phyloP scores from a whole-genome alignment of 2,113 vertebrate genomes.

The Dascyllus trimaculatus region DNA sequence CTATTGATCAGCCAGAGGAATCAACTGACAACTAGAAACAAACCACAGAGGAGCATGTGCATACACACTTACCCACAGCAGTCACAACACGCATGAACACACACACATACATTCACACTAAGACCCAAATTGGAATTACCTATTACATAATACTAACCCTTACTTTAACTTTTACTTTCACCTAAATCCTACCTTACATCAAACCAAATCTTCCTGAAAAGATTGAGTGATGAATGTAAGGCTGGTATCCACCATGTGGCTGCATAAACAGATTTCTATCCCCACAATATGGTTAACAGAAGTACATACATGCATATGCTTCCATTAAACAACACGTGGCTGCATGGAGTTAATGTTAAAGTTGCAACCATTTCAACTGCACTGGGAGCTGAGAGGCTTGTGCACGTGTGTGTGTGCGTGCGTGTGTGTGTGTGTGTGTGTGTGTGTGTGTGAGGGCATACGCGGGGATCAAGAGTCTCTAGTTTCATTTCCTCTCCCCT shows the following conservation, averaged over 20 bases:
- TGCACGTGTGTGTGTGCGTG: background rate
- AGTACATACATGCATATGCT: no score
- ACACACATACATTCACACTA: slow-evolving; percentile 5
- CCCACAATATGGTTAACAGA: no score
- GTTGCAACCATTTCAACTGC: slow-evolving; percentile 18
- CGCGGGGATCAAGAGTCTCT: slow-evolving; percentile 61
- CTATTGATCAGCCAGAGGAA: slow-evolving; percentile 75
- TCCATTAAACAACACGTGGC: no score
- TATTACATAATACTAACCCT: no score
- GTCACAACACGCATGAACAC: background rate
- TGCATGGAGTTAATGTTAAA: background rate
- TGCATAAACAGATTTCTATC: no score
- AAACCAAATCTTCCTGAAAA: no score
- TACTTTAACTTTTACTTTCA: no score
- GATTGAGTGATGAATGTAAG: no score
- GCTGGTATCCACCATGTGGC: no score
- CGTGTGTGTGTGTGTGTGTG: background rate
- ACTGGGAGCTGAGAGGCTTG: background rate
- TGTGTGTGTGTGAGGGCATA: slow-evolving; percentile 21
- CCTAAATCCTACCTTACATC: no score
- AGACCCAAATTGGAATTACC: no score
- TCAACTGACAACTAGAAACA: slow-evolving; percentile 56
- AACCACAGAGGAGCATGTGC: slow-evolving; percentile 16
- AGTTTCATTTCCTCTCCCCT: slow-evolving; percentile 72
- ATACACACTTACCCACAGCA: slow-evolving; percentile 3